Conservation (phyloP, 2,888 invertebrate genomes). For the Keiferia lycopersicella region DNA sequence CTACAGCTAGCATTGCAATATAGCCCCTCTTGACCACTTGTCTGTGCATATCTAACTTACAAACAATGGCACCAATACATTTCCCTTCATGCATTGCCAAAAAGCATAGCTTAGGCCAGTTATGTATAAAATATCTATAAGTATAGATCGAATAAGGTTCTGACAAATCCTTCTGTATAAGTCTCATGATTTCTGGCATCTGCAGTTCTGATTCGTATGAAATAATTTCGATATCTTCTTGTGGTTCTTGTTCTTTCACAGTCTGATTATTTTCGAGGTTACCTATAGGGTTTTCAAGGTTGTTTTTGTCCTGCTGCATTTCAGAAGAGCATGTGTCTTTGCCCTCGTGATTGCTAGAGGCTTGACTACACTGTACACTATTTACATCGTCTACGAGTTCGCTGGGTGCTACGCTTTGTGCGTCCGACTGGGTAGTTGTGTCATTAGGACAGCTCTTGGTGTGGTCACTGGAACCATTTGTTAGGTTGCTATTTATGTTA, state of each 20-base stretch:
- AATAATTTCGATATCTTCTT: slow-evolving; percentile 68
- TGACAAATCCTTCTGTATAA: slow-evolving; percentile 99
- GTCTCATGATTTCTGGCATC: slow-evolving; percentile 99
- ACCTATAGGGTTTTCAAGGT: slow-evolving; percentile 50
- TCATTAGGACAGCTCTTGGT: slow-evolving; percentile 53
- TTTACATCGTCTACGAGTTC: slow-evolving; percentile 60
- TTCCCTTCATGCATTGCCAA: slow-evolving; percentile 93
- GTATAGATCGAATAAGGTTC: slow-evolving; percentile 99
- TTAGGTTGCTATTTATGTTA: slow-evolving; percentile 70
- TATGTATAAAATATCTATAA: slow-evolving; percentile 99
- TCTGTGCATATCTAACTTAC: slow-evolving; percentile 96
- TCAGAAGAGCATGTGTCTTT: slow-evolving; percentile 41
- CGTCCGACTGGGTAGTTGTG: slow-evolving; percentile 47
- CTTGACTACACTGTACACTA: slow-evolving; percentile 69
- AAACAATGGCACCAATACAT: slow-evolving; percentile 99
- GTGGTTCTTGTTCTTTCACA: slow-evolving; percentile 48
- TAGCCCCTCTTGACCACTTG: slow-evolving; percentile 96
- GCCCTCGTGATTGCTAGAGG: slow-evolving; percentile 43
- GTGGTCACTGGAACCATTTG: slow-evolving; percentile 73
- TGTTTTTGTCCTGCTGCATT: slow-evolving; percentile 43
- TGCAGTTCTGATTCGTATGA: slow-evolving; percentile 96
- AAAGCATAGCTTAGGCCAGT: slow-evolving; percentile 99
- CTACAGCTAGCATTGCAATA: slow-evolving; percentile 99
- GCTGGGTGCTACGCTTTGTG: slow-evolving; percentile 49
- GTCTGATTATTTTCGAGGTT: slow-evolving; percentile 50